Conservation (phyloP, 2,113 vertebrate species). For the Hepsetus odoe region DNA sequence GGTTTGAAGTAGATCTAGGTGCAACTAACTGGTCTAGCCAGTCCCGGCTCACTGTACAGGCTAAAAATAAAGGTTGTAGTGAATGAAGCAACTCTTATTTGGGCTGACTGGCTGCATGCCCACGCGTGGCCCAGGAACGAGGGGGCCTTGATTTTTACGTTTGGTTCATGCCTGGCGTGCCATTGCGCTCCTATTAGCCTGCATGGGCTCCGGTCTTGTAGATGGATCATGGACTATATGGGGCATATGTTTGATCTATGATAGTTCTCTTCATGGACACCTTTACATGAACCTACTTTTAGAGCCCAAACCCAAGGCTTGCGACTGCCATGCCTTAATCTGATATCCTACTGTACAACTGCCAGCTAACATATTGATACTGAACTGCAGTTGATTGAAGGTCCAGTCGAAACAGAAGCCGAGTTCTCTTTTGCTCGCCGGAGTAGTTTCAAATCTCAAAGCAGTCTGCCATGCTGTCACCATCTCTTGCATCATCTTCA, state of each 20-base stretch:
- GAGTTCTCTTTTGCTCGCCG: not conserved
- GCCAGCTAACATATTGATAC: slow-evolving; percentile 13
- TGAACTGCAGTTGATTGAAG: not conserved
- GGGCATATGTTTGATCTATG: slow-evolving; percentile 34
- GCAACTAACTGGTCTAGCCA: slow-evolving; percentile 76
- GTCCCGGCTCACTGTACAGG: slow-evolving; percentile 68
- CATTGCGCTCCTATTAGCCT: slow-evolving; percentile 28
- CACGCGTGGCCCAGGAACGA: slow-evolving; percentile 35
- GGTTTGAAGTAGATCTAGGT: slow-evolving; percentile 74
- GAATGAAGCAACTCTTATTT: slow-evolving; percentile 68
- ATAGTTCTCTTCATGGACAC: not conserved
- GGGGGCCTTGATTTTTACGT: slow-evolving; percentile 48
- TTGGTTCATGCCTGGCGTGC: slow-evolving; percentile 42
- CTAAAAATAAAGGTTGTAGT: slow-evolving; percentile 75
- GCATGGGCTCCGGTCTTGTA: not conserved
- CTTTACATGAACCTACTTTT: slow-evolving; percentile 6
- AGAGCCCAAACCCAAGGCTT: not conserved
- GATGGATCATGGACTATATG: not conserved
- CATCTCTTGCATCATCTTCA: not conserved
- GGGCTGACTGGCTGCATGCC: slow-evolving; percentile 65
- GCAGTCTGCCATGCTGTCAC: not conserved
- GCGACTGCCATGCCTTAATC: slow-evolving; percentile 7
- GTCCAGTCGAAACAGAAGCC: slow-evolving; percentile 4
- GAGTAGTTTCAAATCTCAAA: not conserved
- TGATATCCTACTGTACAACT: slow-evolving; percentile 10